Base-by-base conservation (phyloP, 2,888 invertebrate species). In the Chromoteleia sp. region DNA sequence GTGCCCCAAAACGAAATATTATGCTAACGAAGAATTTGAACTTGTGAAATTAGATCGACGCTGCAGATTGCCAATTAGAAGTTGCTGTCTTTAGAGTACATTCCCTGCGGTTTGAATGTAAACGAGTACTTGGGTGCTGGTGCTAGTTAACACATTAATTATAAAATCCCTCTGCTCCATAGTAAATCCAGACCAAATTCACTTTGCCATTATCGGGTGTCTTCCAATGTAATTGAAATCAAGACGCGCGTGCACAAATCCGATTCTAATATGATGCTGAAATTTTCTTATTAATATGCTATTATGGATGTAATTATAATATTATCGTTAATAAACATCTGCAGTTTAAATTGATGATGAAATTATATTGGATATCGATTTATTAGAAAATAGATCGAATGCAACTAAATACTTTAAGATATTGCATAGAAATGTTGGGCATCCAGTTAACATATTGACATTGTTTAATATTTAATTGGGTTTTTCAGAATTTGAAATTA, bases 31-130 rank as follows among this genome's bases (percentile, higher is more conserved):
- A 70, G 58, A 75, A 71, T 77, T 81, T 58, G 80, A 87, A 86
- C 84, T 86, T 84, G 67, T 48, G 67, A 84, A 88, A 88, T 86
- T 79, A 86, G 84, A 87, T 87, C 85, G 80, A 81, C 80, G 83
- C 70, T 68, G 61, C 61, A 76, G 83, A 83, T 74, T 81, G 76
- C 77, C 83, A 83, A 85, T 87, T 86, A 83, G 74, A 84, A 84
- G 81, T 85, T 82, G 81, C 65, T 61, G 84, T 85, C 84, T 86
- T 85, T 81, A 71, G 52, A 79, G 83, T 83, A 74, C 84, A 83
- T 81, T 75, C 58, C 77, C 76, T 61, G 77, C 74, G 82, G 85
- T 84, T 85, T 83, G 81, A 83, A 80, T 85, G 80, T 83, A 84
- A 84, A 83, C 84, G 80, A 71, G 76, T 82, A 74, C 81, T 75